Evolutionary conservation across 2,113 vertebrate genomes (phyloP).

Genomic region (Cichladusa arquata): DNA sequence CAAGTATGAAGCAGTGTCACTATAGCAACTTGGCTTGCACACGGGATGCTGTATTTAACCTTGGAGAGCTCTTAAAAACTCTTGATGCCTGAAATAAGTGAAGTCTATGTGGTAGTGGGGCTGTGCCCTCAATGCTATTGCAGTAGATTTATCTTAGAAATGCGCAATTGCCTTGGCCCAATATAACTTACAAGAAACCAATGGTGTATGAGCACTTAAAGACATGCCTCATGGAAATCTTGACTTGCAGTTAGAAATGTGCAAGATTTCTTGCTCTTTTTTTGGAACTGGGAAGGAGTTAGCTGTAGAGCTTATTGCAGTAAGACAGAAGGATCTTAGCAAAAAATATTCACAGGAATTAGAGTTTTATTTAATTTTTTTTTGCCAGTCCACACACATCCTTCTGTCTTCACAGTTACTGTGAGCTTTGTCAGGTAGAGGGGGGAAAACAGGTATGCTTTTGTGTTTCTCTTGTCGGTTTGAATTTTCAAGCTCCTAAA

Average conservation of each 20-base stretch:
- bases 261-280: background rate
- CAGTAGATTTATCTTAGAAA: slow-evolving; percentile 27
- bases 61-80: slow-evolving; percentile 46
- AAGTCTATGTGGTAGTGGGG: background rate
- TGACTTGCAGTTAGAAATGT: background rate
- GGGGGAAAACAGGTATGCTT: background rate
- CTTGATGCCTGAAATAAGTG: slow-evolving; percentile 49
- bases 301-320: background rate
- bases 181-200: background rate
- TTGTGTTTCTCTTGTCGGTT: background rate
- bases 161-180: background rate
- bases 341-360: background rate
- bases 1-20: slow-evolving; percentile 36
- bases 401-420: background rate
- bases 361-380: background rate
- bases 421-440: background rate
- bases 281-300: background rate
- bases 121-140: background rate
- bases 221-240: background rate
- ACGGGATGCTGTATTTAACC: slow-evolving; percentile 53
- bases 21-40: slow-evolving; percentile 53
- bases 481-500: background rate
- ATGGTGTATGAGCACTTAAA: background rate
- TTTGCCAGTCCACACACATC: background rate
- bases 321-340: background rate